phyloP scores from a whole-genome alignment of 1,140 invertebrate genomes.

The Nephila pilipes region DNA sequence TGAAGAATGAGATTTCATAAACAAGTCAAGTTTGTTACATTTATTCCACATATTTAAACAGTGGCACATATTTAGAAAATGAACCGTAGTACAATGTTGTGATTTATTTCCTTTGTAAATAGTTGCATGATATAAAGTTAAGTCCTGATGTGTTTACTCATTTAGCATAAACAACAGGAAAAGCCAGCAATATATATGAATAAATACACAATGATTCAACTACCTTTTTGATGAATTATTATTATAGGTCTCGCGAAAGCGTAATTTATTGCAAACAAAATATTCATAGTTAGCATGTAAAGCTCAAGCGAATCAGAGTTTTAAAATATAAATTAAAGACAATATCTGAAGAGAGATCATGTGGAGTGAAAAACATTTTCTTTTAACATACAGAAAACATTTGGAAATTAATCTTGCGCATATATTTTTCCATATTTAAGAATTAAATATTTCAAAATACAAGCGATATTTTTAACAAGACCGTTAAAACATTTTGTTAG shows the following conservation, averaged over 20 bases:
- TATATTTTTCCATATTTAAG: too few relatives aligned
- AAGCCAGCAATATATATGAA: slow-evolving; percentile 12
- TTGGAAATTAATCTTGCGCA: too few relatives aligned
- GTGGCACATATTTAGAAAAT: slow-evolving; percentile 31
- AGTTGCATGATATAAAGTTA: not conserved
- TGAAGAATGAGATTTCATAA: not conserved
- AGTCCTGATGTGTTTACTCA: not conserved
- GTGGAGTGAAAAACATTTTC: not conserved
- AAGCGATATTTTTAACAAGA: too few relatives aligned
- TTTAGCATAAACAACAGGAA: not conserved
- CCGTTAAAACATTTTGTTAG: too few relatives aligned
- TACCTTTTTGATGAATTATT: not conserved
- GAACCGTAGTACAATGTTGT: not conserved
- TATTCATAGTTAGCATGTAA: not conserved
- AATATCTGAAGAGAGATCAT: not conserved
- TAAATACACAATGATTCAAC: slow-evolving; percentile 20
- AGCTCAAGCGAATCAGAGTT: not conserved
- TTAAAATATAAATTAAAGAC: not conserved
- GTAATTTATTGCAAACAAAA: not conserved
- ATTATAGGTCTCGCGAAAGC: not conserved
- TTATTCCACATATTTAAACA: not conserved
- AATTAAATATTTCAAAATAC: too few relatives aligned
- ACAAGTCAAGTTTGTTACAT: slow-evolving; percentile 7
- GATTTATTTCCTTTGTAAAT: not conserved
- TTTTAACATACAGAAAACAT: too few relatives aligned